Conservation (phyloP, 2,113 vertebrate genomes). For the Todiramphus chloris region DNA sequence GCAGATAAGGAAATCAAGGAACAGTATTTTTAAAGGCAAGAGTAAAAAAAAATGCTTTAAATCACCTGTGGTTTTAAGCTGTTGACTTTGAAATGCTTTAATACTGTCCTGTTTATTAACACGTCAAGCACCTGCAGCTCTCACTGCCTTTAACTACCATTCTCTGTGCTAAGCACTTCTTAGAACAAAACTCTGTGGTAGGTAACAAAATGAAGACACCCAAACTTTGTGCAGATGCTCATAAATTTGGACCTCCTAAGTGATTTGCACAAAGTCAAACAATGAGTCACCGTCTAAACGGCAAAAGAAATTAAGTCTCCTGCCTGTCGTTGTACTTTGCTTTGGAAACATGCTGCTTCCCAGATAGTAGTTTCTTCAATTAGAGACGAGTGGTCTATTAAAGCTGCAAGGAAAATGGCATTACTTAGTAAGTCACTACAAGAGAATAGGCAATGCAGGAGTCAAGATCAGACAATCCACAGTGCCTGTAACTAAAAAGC, state of each 20-base stretch:
- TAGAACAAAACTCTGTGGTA: background rate
- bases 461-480: background rate
- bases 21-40: background rate
- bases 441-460: background rate
- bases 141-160: background rate
- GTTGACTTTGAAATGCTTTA: background rate
- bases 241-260: background rate
- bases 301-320: background rate
- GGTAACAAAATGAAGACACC: background rate
- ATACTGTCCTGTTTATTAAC: background rate
- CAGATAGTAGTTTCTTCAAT: background rate
- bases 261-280: slow-evolving; percentile 12
- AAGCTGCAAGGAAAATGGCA: background rate
- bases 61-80: background rate
- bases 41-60: background rate
- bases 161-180: background rate
- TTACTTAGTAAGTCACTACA: background rate
- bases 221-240: background rate
- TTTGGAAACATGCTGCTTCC: background rate
- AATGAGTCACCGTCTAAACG: background rate
- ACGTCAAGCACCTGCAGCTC: background rate
- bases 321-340: background rate
- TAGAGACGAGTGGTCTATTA: background rate
- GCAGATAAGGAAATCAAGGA: background rate
- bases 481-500: background rate